Evolutionary conservation across 2,888 invertebrate species (phyloP).

Genomic region (Pandemis corylana): DNA sequence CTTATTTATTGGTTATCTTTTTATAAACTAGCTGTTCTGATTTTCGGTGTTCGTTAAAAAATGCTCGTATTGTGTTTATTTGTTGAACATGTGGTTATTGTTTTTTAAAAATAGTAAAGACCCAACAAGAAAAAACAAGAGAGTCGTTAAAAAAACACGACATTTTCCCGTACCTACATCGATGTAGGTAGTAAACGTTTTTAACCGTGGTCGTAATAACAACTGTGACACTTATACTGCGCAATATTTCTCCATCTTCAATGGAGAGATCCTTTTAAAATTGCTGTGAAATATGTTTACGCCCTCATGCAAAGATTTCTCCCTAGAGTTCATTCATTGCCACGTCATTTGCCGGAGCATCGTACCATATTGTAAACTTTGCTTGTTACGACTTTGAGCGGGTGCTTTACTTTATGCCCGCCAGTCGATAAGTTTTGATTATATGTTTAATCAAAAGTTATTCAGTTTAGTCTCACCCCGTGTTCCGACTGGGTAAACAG

Average conservation of each 20-base stretch:
- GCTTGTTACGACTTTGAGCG: conserved; percentile 77
- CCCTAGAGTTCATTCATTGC: conserved; percentile 50
- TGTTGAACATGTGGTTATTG: too few species aligned
- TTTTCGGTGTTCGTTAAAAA: too few species aligned
- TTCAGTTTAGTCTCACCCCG: conserved; percentile 11
- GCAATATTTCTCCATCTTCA: conserved; percentile 29
- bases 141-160: too few species aligned
- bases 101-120: too few species aligned
- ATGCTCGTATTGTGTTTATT: too few species aligned
- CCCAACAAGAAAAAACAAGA: too few species aligned
- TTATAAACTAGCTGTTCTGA: too few species aligned
- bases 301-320: conserved; percentile 43
- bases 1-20: too few species aligned
- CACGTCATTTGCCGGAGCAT: conserved; percentile 61
- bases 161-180: too few species aligned
- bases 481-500: neutral
- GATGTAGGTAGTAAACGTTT: too few species aligned
- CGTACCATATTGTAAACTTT: conserved; percentile 75
- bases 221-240: conserved; percentile 5
- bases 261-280: conserved; percentile 42
- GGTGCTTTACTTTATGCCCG: conserved; percentile 47
- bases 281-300: conserved; percentile 45
- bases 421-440: conserved; percentile 35
- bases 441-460: conserved; percentile 29
- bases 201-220: too few species aligned